phyloP scores from a whole-genome alignment of 2,113 vertebrate genomes.

The Scalopus aquaticus region DNA sequence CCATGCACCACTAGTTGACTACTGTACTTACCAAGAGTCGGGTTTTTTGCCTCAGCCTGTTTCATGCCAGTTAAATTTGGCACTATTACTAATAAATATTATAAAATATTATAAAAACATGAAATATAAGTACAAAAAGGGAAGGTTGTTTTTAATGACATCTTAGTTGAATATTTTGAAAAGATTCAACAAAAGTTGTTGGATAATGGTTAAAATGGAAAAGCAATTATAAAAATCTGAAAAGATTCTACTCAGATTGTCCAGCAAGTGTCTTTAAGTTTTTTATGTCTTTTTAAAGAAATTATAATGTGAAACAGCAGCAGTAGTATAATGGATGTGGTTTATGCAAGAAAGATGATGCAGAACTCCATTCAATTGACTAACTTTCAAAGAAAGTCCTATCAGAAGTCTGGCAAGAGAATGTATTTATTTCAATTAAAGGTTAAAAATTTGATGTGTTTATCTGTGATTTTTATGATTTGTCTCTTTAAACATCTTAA shows the following conservation, averaged over 20 bases:
- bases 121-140: neutral
- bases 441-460: neutral
- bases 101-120: neutral
- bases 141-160: neutral
- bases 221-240: conserved; percentile 19
- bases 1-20: neutral
- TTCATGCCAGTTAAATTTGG: neutral
- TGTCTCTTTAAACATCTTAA: neutral
- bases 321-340: neutral
- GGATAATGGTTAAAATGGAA: neutral
- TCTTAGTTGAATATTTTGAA: neutral
- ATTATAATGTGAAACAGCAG: neutral
- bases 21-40: neutral
- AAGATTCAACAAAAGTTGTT: neutral
- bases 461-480: neutral
- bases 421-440: neutral
- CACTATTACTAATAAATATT: neutral
- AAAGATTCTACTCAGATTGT: neutral
- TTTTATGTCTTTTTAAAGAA: conserved; percentile 46
- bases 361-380: neutral
- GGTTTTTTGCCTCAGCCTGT: neutral
- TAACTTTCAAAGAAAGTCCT: neutral
- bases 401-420: conserved; percentile 4
- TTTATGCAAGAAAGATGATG: neutral
- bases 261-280: neutral